Evolutionary conservation across 2,888 invertebrate genomes (phyloP), one percentile per base, ranked within the genome.

Genomic region (Melieria crassipennis): DNA sequence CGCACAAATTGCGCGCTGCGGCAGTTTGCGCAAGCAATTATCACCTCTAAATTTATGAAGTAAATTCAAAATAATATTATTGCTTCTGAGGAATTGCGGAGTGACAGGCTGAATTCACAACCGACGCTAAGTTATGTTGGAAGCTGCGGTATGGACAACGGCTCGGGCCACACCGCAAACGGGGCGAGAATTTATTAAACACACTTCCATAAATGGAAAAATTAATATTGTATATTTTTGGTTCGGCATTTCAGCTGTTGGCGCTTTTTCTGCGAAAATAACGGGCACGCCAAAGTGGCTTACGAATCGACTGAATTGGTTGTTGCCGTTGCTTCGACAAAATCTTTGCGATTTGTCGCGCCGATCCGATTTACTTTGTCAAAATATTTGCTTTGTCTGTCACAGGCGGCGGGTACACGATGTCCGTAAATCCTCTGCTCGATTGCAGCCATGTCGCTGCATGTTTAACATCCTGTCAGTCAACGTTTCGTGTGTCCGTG

Each of bases 1-100:
- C 62, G 63, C 58, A 71, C 63, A 73, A 60, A 65, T 64, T 73
- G 70, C 52, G 48, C 5, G 30, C 55, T 70, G 42, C 71, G 60
- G 65, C 71, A 67, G 74, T 70, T 70, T 71, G 69, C 70, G 64
- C 50, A 71, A 65, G 66, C 70, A 81, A 82, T 81, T 82, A 82
- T 78, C 79, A 71, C 55, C 55, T 71, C 67, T 74, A 76, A 81
- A 80, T 83, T 83, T 82, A 83, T 82, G 81, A 77, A 77, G 77
- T 75, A 78, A 79, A 82, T 80, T 79, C 80, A 78, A 80, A 83
- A 77, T 81, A 76, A 80, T 83, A 79, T 81, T 83, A 81, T 78
- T 79, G 81, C 77, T 83, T 82, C 83, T 73, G 69, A 74, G 73
- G 82, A 83, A 80, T 79, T 70, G 60, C 9, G 16, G 13, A 67